Evolutionary conservation across 2,797 vertebrate genomes (phyloP).

Genomic region (Bradypodion pumilum): DNA sequence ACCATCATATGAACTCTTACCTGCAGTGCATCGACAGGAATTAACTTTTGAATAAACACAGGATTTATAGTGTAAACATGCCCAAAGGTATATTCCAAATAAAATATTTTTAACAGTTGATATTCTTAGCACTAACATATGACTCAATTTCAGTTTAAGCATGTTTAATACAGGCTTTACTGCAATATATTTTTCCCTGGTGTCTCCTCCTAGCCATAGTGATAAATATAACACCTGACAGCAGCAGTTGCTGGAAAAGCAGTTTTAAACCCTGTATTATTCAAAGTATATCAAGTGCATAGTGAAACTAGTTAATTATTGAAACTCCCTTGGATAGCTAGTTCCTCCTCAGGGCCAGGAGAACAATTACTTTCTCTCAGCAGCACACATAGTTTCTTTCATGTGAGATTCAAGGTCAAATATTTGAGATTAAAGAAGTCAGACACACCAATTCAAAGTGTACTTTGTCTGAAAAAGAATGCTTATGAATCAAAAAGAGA

Average conservation of each 20-base stretch:
- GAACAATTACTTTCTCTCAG: slow-evolving; percentile 50
- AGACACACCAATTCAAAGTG: slow-evolving; percentile 50
- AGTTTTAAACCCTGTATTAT: slow-evolving; percentile 33
- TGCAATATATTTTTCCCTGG: background rate
- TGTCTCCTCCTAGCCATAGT: background rate
- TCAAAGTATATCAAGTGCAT: slow-evolving; percentile 23
- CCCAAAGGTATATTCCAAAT: background rate
- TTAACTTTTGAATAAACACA: background rate
- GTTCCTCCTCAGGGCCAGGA: slow-evolving; percentile 20
- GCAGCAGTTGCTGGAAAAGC: slow-evolving; percentile 40
- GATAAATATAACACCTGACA: slow-evolving; percentile 31
- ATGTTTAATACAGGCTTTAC: slow-evolving; percentile 12
- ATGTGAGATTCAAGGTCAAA: slow-evolving; percentile 52
- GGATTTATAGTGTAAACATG: background rate
- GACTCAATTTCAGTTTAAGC: slow-evolving; percentile 24
- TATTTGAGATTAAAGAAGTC: slow-evolving; percentile 20
- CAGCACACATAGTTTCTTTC: slow-evolving; percentile 49
- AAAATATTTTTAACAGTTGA: background rate
- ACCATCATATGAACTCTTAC: background rate
- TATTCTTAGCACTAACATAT: background rate
- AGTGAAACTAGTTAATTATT: slow-evolving; percentile 36
- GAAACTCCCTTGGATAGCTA: slow-evolving; percentile 39
- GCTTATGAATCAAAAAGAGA: slow-evolving; percentile 15
- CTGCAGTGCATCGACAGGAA: background rate
- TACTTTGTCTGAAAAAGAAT: slow-evolving; percentile 37